Conservation (phyloP, 2,797 vertebrate genomes). For the Myotis daubentonii region DNA sequence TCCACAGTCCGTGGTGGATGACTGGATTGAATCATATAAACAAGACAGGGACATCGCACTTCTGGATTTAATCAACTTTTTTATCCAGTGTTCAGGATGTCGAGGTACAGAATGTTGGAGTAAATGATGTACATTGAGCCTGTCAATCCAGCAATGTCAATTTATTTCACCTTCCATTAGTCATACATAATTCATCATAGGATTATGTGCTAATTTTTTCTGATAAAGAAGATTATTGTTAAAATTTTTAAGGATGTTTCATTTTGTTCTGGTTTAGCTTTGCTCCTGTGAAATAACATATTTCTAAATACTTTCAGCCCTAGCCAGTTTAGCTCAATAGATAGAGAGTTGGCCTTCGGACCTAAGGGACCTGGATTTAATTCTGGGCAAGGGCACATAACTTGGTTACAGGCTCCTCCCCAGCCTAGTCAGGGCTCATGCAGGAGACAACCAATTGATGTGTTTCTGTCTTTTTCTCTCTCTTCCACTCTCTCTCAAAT, state of each 20-base stretch:
- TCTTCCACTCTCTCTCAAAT: too few species aligned
- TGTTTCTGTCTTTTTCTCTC: too few species aligned
- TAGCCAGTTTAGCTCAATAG: too few species aligned
- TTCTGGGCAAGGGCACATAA: too few species aligned
- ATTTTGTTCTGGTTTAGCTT: constrained; percentile 41
- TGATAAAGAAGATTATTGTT: constrained; percentile 43
- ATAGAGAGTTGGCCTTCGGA: too few species aligned
- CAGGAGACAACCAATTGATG: too few species aligned
- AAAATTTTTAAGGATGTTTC: background rate
- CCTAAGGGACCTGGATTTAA: too few species aligned
- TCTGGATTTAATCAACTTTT: constrained; percentile 99
- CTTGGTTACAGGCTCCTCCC: too few species aligned
- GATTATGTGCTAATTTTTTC: constrained; percentile 69
- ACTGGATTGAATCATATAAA: constrained; percentile 99
- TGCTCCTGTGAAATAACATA: background rate
- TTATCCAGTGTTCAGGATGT: constrained; percentile 99
- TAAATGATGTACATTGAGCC: constrained; percentile 71
- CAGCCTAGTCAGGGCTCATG: too few species aligned
- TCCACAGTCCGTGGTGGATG: constrained; percentile 94
- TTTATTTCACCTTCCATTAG: constrained; percentile 58
- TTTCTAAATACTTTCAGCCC: constrained; percentile 18
- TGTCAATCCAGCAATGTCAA: constrained; percentile 56
- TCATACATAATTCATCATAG: constrained; percentile 60
- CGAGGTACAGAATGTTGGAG: constrained; percentile 91
- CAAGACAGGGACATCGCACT: constrained; percentile 98